Evolutionary conservation across 2,113 vertebrate species (phyloP), one percentile per base, ranked within the genome.

Genomic region (Lophochroa leadbeateri): DNA sequence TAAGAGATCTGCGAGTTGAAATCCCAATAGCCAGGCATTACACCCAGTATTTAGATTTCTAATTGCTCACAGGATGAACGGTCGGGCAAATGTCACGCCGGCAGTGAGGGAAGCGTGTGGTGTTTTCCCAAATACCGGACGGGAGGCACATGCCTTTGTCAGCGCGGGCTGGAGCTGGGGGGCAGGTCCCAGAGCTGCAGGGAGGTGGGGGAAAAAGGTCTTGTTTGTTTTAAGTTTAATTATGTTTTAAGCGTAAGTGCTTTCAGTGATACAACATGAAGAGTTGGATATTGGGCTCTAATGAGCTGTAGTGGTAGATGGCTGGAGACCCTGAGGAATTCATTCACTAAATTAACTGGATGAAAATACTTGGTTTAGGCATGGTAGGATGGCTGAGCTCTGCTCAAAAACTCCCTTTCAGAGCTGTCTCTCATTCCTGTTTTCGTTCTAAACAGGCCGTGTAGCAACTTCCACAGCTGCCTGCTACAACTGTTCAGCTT

Each of bases 171-270:
- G 71, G 63, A 41, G 84, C 83, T 19, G 75, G 68, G 71, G 95
- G 86, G 80, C 92, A 77, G 18, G 41, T 91, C 86, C 75, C 5
- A 12, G 90, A 74, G 87, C 82, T 57, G 84, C 15, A 0, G 3
- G 0, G 3, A 31, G 71, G 50, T n/a, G 93, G 70, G 90, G 69
- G 63, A 95, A 96, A 90, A 85, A 97, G 96, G 98, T 97, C 97
- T 98, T 99, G 98, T 99, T 99, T 99, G 98, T 98, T 98, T 98
- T 98, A 98, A 98, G 98, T 99, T 99, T 99, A 99, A 99, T 99
- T 99, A 98, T 97, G 83, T 98, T 97, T 98, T 98, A 98, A 97
- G 97, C 98, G 39, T 98, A 98, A 98, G 97, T 97, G 98, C 98
- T 98, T 96, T 98, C 96, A 92, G 97, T 97, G 97, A 97, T 97